Evolutionary conservation across 2,113 vertebrate genomes (phyloP), one percentile per base, ranked within the genome.

Genomic region (Montifringilla adamsi): DNA sequence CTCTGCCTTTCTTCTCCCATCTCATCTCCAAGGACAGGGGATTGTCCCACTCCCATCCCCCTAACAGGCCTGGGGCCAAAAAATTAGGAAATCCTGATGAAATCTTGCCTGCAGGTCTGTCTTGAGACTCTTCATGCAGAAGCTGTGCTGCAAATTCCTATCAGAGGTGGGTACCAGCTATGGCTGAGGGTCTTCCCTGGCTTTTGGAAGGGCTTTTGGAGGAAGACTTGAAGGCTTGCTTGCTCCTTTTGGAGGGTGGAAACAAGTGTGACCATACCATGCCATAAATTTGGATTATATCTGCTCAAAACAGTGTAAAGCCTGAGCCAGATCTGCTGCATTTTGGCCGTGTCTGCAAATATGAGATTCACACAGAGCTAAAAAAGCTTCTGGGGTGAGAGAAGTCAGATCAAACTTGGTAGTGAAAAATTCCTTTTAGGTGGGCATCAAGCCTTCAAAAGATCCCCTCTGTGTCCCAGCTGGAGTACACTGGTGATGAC

Each of bases 181-280:
- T 28, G 47, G 37, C 27, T 66, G n/a, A 35, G 30, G 35, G 22
- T 37, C 39, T 72, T 63, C 68, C 39, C 15, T 50, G 59, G 26
- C 35, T 37, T 64, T 92, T 53, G 47, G 35, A 87, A 43, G 59
- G 59, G 20, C 19, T 84, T 10, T 68, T 63, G 44, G 15, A 41
- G 39, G 44, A 44, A 43, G 47, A 35, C 8, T 63, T 68, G 76
- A 52, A 67, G 28, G 58, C 49, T 89, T 62, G 21, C n/a, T 46
- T 30, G 13, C 50, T 81, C 0, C 0, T n/a, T 52, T 69, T 37
- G 24, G 39, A 68, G 35, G 56, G 28, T 19, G 39, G 37, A 39
- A 85, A 35, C 0, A 0, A 27, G 43, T 49, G 37, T 37, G 52
- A 33, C 21, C 56, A 16, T 30, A 21, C 28, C 5, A 1, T 52